phyloP scores from a whole-genome alignment of 64 coral and sea anemone species.

The Actinia tenebrosa region DNA sequence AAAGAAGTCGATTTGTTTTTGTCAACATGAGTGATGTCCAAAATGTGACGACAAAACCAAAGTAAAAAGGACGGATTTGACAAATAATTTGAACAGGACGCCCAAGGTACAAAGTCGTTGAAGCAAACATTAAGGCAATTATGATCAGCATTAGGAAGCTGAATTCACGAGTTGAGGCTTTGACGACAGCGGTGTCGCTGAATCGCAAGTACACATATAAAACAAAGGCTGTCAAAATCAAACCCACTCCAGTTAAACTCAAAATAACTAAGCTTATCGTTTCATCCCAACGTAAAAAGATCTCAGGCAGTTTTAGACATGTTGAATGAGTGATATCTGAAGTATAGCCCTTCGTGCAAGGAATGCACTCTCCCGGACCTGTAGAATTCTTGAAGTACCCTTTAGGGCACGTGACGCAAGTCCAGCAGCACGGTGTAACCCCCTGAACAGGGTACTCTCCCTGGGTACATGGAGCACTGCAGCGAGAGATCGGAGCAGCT shows the following conservation, averaged over 20 bases:
- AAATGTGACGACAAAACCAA: slow-evolving; percentile 71
- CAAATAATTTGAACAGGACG: slow-evolving; percentile 43
- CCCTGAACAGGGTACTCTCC: slow-evolving; percentile 72
- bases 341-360: slow-evolving; percentile 55
- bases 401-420: slow-evolving; percentile 58
- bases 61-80: slow-evolving; percentile 45
- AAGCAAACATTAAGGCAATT: slow-evolving; percentile 57
- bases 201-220: slow-evolving; percentile 42
- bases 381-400: slow-evolving; percentile 56
- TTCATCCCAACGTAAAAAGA: slow-evolving; percentile 54
- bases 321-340: slow-evolving; percentile 45
- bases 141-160: slow-evolving; percentile 51
- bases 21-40: slow-evolving; percentile 87
- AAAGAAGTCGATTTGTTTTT: slow-evolving; percentile 67
- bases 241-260: slow-evolving; percentile 30
- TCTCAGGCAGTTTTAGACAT: slow-evolving; percentile 62
- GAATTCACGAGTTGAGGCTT: slow-evolving; percentile 79
- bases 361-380: slow-evolving; percentile 31
- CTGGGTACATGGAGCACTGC: slow-evolving; percentile 53
- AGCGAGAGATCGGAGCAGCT: slow-evolving; percentile 47
- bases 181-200: slow-evolving; percentile 70
- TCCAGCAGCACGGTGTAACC: slow-evolving; percentile 63
- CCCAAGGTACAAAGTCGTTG: slow-evolving; percentile 48
- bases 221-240: slow-evolving; percentile 45
- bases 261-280: slow-evolving; percentile 34